Evolutionary conservation across 2,797 vertebrate genomes (phyloP), one percentile per base, ranked within the genome.

Genomic region (Brotogeris chrysoptera): DNA sequence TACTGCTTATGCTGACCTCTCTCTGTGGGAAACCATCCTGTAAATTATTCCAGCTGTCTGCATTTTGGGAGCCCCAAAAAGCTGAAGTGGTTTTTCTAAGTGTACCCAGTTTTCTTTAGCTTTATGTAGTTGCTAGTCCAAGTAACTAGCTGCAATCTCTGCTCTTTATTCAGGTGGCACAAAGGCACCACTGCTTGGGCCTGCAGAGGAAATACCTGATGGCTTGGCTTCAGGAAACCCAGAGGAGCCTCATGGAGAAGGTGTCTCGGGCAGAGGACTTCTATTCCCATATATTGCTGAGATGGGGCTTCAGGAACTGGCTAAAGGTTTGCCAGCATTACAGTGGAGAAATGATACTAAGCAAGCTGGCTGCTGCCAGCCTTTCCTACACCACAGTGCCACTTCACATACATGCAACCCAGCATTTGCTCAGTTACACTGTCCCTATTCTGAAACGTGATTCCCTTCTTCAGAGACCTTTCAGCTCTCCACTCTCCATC

Each of bases 231-330:
- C 98, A 94, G 88, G 84, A 93, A 12, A 86, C 97, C 55, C 97
- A 88, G 80, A 92, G 97, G 82, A 97, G 93, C 50, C 78, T 97
- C 93, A 83, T 71, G 52, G 94, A 97, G 90, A 99, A 97, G 97
- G 96, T 80, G 39, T 97, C 97, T 92, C 78, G 20, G 53, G 99
- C 99, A 30, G 97, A 98, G 64, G 96, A 95, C 59, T 96, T 99
- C 44, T 96, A 98, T 95, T 97, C 91, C 73, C 95, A 84, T 16
- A 89, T 92, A 5, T 63, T 99, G 93, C 98, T 99, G 66, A 98
- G 96, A 93, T 96, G 95, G 89, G 95, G 97, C 93, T 96, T 99
- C 86, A 95, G 71, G 93, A 97, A 93, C 93, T 99, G 99, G 99
- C 96, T 97, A 73, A 98, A 97, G 98, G 99, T 99, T 93, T 88